Evolutionary conservation across 2,797 vertebrate genomes (phyloP).

Genomic region (Syndactyla subalaris): DNA sequence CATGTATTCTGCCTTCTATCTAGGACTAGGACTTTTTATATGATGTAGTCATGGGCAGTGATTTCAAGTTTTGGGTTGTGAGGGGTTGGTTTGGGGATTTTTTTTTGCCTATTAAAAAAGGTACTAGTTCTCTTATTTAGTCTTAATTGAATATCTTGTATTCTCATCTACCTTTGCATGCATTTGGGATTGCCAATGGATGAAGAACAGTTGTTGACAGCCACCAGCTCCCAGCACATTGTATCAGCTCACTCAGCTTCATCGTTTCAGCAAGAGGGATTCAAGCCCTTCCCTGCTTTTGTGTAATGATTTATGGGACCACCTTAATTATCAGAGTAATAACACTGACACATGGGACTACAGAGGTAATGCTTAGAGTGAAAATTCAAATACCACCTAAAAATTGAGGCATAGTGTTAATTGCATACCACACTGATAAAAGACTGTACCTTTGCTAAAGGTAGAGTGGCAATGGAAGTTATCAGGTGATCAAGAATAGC

Average conservation of each 20-base stretch:
- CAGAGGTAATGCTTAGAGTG: neutral
- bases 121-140: neutral
- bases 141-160: neutral
- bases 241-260: neutral
- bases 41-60: neutral
- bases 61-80: neutral
- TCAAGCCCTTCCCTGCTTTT: neutral
- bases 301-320: neutral
- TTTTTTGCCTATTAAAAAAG: neutral
- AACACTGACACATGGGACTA: neutral
- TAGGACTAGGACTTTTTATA: neutral
- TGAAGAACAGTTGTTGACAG: neutral
- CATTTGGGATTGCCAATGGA: neutral
- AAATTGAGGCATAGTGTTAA: neutral
- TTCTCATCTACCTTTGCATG: accelerated
- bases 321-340: neutral
- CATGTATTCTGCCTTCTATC: neutral
- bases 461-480: neutral
- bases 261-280: neutral
- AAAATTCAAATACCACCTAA: neutral
- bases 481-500: neutral
- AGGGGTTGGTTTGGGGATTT: neutral
- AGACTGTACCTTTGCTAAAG: neutral
- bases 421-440: neutral
- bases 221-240: neutral